Conservation (phyloP, 2,888 invertebrate genomes). For the Kryphioiulus occultus region DNA sequence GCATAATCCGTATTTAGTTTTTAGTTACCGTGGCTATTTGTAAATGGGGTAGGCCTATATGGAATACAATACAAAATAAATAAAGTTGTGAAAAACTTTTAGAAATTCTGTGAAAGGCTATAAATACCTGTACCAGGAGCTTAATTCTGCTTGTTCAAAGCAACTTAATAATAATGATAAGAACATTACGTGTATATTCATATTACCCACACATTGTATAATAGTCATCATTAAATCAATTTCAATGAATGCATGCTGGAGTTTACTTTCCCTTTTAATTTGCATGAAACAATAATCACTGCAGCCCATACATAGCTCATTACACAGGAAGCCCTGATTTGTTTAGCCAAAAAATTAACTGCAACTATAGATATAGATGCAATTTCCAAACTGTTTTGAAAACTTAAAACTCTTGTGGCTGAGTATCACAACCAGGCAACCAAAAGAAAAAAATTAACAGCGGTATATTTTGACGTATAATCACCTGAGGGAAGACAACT, state of each 20-base stretch:
- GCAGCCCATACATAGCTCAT: not conserved
- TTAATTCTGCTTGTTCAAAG: too few relatives aligned
- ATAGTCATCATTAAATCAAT: too few relatives aligned
- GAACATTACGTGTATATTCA: too few relatives aligned
- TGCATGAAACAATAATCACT: not conserved
- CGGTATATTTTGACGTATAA: not conserved
- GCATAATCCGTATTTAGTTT: too few relatives aligned
- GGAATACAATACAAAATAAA: too few relatives aligned
- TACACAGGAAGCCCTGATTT: not conserved
- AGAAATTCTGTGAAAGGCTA: too few relatives aligned
- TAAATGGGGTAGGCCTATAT: too few relatives aligned
- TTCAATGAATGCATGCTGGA: not conserved
- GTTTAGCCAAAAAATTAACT: not conserved
- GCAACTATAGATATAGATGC: not conserved
- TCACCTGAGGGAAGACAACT: not conserved
- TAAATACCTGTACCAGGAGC: too few relatives aligned
- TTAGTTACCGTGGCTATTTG: too few relatives aligned
- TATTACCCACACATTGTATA: too few relatives aligned
- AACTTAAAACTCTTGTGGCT: not conserved
- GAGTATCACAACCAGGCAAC: not conserved
- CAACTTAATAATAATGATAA: too few relatives aligned
- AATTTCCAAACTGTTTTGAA: not conserved
- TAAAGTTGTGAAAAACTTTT: too few relatives aligned
- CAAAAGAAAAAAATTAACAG: not conserved
- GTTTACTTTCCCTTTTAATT: not conserved